Percentiles rank a stretch among this genome's conserved stretches.
These are phyloP conservation scores for Cinara cedri DNA, from an alignment of 2,888 invertebrate genomes.

Conservation along the genomic window DNA sequence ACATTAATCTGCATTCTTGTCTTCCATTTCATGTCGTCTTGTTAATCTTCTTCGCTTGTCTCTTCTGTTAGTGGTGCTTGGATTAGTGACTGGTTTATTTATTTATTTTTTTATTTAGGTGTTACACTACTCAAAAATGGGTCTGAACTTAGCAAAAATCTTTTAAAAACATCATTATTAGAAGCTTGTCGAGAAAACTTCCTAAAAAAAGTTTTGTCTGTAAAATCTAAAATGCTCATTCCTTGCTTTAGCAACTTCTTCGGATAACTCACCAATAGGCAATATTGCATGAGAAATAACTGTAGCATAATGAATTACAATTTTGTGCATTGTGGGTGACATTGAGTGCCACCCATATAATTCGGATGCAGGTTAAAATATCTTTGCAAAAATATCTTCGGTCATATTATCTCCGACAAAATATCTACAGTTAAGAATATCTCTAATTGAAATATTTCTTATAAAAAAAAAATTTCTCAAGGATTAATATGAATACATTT, in stretches of 20 bases:
- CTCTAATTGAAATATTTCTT: too few species aligned
- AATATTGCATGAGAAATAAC: background rate
- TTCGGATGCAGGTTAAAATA: too few species aligned
- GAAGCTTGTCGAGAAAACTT: conserved; percentile 19
- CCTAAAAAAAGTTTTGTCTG: conserved; percentile 26
- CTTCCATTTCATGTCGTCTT: background rate
- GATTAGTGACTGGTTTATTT: background rate
- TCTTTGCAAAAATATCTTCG: too few species aligned
- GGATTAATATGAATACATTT: too few species aligned
- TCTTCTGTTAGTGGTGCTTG: background rate
- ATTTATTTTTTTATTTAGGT: conserved; percentile 24
- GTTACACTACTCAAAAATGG: conserved; percentile 9
- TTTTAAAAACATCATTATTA: conserved; percentile 28
- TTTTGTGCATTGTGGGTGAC: conserved; percentile 3
- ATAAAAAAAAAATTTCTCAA: too few species aligned
- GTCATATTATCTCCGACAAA: too few species aligned
- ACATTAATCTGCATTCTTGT: background rate
- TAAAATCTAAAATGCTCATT: conserved; percentile 10
- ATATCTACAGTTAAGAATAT: too few species aligned
- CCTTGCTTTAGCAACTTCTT: conserved; percentile 15
- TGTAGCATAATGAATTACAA: conserved; percentile 9
- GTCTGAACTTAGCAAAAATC: conserved; percentile 31
- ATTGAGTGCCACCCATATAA: conserved; percentile 61
- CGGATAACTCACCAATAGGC: conserved; percentile 24
- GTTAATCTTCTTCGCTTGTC: too few species aligned